A percentile compares a stretch with the other conserved stretches of the same genome.
phyloP scores from a whole-genome alignment of 1,140 invertebrate genomes.

The Agraylea sexmaculata region DNA sequence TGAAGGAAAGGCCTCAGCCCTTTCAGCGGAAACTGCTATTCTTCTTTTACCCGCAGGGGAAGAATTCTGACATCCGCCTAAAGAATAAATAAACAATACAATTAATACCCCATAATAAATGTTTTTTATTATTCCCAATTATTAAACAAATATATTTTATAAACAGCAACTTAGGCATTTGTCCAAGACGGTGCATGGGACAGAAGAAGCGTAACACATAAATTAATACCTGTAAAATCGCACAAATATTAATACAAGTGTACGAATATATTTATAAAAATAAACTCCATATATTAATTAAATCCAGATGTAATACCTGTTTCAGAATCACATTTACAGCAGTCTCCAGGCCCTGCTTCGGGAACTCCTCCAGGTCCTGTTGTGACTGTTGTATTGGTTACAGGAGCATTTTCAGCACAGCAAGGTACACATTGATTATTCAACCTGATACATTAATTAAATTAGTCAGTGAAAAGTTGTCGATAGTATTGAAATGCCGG shows the following conservation, averaged over 20 bases:
- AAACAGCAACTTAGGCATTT: background rate
- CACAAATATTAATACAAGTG: too few species aligned
- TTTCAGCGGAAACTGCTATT: conserved; percentile 47
- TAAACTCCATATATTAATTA: too few species aligned
- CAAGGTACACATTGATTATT: conserved; percentile 65
- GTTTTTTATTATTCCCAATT: background rate
- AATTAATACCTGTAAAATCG: too few species aligned
- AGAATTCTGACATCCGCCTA: conserved; percentile 57
- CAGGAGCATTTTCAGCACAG: conserved; percentile 36
- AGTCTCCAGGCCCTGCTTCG: conserved; percentile 36
- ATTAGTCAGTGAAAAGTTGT: conserved; percentile 1
- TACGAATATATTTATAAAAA: too few species aligned
- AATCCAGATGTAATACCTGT: too few species aligned
- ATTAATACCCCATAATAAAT: conserved; percentile 1
- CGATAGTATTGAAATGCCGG: background rate
- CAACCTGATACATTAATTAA: conserved; percentile 28
- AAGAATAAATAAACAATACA: conserved; percentile 4
- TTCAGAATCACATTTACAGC: conserved; percentile 54
- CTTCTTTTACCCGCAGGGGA: conserved; percentile 63
- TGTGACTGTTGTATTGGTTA: conserved; percentile 7
- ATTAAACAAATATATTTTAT: background rate
- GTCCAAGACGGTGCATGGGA: background rate
- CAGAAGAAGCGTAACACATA: background rate
- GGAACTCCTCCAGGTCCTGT: conserved; percentile 24
- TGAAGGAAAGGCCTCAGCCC: conserved; percentile 30